A percentile compares a stretch with the other conserved stretches of the same genome.
phyloP scores from a whole-genome alignment of 2,113 vertebrate species.

The Gymnogyps californianus region DNA sequence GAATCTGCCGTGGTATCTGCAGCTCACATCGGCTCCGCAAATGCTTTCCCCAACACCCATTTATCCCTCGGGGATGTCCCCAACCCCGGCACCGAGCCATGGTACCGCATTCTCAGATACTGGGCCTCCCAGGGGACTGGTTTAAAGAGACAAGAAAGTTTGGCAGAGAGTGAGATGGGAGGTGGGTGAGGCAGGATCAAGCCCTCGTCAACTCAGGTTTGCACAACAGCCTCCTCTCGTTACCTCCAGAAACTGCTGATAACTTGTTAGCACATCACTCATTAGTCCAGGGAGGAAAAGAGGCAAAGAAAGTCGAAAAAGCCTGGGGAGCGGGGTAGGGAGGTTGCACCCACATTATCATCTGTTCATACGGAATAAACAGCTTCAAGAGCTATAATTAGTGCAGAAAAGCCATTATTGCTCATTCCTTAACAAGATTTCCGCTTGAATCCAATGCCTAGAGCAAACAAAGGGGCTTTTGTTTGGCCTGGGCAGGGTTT shows the following conservation, averaged over 20 bases:
- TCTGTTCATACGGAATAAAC: not conserved
- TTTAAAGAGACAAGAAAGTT: not conserved
- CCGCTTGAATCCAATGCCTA: not conserved
- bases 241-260: not conserved
- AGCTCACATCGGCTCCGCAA: not conserved
- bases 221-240: not conserved
- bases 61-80: not conserved
- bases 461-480: slow-evolving; percentile 25
- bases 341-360: not conserved
- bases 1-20: not conserved
- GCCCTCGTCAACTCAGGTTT: not conserved
- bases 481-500: not conserved
- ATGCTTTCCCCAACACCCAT: not conserved
- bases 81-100: not conserved
- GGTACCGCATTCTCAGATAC: accelerated
- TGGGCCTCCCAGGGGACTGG: not conserved
- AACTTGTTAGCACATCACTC: not conserved
- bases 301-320: not conserved
- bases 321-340: not conserved
- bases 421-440: slow-evolving; percentile 14
- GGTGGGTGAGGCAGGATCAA: not conserved
- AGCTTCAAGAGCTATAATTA: slow-evolving; percentile 49
- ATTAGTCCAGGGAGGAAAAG: not conserved
- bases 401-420: not conserved
- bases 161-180: not conserved